phyloP scores from a whole-genome alignment of 2,888 invertebrate species.

The Drosophila barbarae region DNA sequence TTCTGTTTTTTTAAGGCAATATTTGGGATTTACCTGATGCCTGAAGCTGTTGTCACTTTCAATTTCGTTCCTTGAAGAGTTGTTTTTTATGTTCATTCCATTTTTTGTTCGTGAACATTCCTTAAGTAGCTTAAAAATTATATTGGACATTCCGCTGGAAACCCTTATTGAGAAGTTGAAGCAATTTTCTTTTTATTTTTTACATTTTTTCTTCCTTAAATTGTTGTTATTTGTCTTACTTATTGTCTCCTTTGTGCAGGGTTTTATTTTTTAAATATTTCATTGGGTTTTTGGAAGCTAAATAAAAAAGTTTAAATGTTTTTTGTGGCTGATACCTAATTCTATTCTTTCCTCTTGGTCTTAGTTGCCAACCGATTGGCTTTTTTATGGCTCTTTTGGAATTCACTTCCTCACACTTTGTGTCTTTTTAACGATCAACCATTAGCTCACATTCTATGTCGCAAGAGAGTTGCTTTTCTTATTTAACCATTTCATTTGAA shows the following conservation, averaged over 20 bases:
- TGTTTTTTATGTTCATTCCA: slow-evolving; percentile 17
- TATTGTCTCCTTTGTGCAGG: not conserved
- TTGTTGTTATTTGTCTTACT: not conserved
- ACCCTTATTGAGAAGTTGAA: not conserved
- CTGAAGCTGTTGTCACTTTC: slow-evolving; percentile 23
- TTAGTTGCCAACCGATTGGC: not conserved
- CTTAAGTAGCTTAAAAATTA: not conserved
- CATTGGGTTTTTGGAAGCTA: too few species aligned
- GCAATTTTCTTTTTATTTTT: slow-evolving; percentile 1
- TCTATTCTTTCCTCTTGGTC: not conserved
- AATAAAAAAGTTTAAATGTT: not conserved
- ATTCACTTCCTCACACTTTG: slow-evolving; percentile 5
- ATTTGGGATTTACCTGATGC: slow-evolving; percentile 2
- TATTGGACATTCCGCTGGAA: slow-evolving; percentile 2
- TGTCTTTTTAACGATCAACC: slow-evolving; percentile 2
- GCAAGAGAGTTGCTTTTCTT: not conserved
- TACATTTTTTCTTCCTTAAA: not conserved
- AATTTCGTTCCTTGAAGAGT: slow-evolving; percentile 12
- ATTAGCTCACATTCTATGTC: not conserved
- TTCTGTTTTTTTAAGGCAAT: not conserved
- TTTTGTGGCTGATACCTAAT: not conserved
- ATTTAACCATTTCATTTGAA: slow-evolving; percentile 3
- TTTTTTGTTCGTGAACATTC: slow-evolving; percentile 19
- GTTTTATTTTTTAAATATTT: not conserved
- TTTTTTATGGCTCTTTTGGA: not conserved